Evolutionary conservation across 1,140 invertebrate genomes (phyloP), one percentile per base, ranked within the genome.

Genomic region (Fopius arisanus): DNA sequence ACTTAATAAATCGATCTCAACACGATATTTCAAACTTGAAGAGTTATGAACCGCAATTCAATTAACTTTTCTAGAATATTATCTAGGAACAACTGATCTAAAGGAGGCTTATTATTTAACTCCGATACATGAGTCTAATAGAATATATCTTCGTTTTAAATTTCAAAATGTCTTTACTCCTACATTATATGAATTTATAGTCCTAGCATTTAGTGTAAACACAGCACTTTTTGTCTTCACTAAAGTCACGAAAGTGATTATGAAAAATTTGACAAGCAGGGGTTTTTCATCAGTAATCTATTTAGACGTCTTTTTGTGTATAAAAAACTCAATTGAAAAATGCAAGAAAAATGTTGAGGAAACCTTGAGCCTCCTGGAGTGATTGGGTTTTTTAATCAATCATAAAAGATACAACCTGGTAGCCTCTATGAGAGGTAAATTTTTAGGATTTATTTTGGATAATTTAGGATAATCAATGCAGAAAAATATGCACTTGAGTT

Each of bases 381-480:
- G 69, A 9, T 29, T 75, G n/a, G 74, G 74, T 1, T 75, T 75
- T 14, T 26, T 37, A 10, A 72, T 75, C n/a, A 70, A 72, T 51
- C 14, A 7, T 7, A 65, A 71, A 12, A 71, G 71, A 71, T 51
- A 43, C 33, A 16, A n/a, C 14, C 7, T 72, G 1, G 62, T 26
- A 14, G 65, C 70, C 0, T 29, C n/a, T 21, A 75, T 12, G 1
- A 43, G 31, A 72, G 72, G 70, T n/a, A 72, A 65, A 33, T 73
- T 72, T 37, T 40, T 69, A 16, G 74, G 74, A 4, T 69, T 76
- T 66, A 72, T n/a, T n/a, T n/a, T n/a, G n/a, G n/a, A n/a, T n/a
- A n/a, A n/a, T n/a, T n/a, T n/a, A n/a, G n/a, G n/a, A n/a, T 69
- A 6, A 54, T 74, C 21, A 26, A 74, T 29, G 62, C 33, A 2